Percentiles rank a stretch among this genome's conserved stretches.
Evolutionary conservation across 2,888 invertebrate genomes (phyloP).

Genomic region (Itoplectis maculator): DNA sequence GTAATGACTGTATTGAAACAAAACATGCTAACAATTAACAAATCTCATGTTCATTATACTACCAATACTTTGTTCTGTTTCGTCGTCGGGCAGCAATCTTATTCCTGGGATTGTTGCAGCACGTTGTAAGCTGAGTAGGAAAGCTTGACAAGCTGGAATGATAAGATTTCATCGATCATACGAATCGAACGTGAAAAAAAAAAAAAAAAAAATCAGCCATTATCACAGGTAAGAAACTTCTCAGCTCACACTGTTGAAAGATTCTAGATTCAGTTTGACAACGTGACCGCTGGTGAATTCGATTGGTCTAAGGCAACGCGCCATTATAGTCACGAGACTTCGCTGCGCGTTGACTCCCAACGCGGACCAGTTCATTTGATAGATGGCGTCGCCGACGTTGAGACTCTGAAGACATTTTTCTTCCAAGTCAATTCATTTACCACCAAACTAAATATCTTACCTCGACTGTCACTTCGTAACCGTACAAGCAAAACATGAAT

Average conservation of each 20-base stretch:
- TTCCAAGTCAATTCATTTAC: too few species aligned
- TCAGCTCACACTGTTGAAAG: constrained; percentile 75
- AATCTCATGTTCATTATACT: not conserved
- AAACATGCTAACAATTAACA: too few species aligned
- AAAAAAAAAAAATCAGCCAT: too few species aligned
- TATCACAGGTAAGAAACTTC: not conserved
- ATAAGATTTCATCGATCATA: not conserved
- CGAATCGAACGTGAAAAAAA: not conserved
- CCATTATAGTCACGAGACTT: constrained; percentile 64
- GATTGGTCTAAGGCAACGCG: constrained; percentile 58
- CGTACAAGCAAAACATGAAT: constrained; percentile 64
- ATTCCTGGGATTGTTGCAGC: constrained; percentile 59
- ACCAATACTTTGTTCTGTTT: too few species aligned
- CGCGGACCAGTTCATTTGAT: constrained; percentile 68
- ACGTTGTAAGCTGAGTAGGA: constrained; percentile 72
- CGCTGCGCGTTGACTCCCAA: constrained; percentile 36
- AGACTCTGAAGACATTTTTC: constrained; percentile 69
- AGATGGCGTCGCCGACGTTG: constrained; percentile 60
- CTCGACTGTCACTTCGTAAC: constrained; percentile 55
- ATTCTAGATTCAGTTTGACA: constrained; percentile 68
- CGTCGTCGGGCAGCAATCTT: not conserved
- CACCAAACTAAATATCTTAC: constrained; percentile 52
- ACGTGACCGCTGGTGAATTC: constrained; percentile 64
- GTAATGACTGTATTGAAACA: too few species aligned
- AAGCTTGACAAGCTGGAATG: constrained; percentile 70